A percentile compares a stretch with the other conserved stretches of the same genome.
Conservation (phyloP, 2,113 vertebrate genomes). For the Neogale vison region DNA sequence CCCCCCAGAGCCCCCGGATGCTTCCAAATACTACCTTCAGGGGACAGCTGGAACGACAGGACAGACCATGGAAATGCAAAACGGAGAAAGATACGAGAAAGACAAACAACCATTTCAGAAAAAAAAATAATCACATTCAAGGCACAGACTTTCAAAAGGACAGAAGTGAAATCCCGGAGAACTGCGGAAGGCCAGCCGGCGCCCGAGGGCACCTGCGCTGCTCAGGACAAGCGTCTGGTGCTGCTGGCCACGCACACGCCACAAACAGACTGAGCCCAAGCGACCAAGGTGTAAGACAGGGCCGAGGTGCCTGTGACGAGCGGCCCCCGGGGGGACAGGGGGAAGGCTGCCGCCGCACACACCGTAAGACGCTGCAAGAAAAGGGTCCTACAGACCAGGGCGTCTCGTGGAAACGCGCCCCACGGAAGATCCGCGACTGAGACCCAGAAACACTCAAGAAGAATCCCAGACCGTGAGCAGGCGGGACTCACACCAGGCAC, state of each 20-base stretch:
- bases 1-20: not conserved
- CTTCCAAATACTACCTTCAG: not conserved
- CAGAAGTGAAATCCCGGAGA: not conserved
- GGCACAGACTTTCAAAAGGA: not conserved
- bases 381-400: not conserved
- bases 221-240: not conserved
- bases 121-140: not conserved
- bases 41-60: not conserved
- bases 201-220: rapidly evolving
- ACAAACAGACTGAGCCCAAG: not conserved
- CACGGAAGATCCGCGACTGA: not conserved
- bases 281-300: not conserved
- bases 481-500: not conserved
- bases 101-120: not conserved
- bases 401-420: not conserved
- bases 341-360: not conserved
- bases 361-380: not conserved
- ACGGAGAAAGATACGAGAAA: not conserved
- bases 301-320: not conserved
- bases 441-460: too few species aligned
- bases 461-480: not conserved
- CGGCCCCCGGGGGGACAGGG: not conserved
- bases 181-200: not conserved
- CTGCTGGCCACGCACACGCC: rapidly evolving
- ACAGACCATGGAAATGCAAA: not conserved